phyloP scores from a whole-genome alignment of 23 tunicate genomes.

The Trididemnum nubilum region DNA sequence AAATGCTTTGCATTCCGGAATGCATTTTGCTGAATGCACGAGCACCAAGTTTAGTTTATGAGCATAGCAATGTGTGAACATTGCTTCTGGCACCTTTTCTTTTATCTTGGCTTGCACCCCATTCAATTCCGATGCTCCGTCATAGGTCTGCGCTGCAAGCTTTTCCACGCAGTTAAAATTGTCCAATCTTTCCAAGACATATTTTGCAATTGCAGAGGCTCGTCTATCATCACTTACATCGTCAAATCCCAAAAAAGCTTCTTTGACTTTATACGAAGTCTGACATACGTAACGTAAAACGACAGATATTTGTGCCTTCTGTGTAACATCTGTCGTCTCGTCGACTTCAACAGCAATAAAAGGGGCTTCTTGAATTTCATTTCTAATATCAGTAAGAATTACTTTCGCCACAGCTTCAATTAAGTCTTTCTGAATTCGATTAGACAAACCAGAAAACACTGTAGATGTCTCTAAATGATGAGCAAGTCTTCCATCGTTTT shows the following conservation, averaged over 20 bases:
- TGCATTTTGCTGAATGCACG: too few relatives aligned
- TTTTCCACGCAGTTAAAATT: constrained; percentile 25
- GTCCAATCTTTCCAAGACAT: neutral
- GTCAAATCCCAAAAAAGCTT: too few relatives aligned
- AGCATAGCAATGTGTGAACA: too few relatives aligned
- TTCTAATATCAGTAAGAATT: constrained; percentile 14
- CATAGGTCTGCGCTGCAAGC: constrained; percentile 30
- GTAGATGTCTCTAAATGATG: too few relatives aligned
- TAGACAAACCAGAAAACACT: too few relatives aligned
- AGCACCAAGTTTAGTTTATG: too few relatives aligned
- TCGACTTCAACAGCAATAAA: constrained; percentile 27
- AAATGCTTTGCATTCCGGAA: too few relatives aligned
- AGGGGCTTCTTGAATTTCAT: constrained; percentile 15
- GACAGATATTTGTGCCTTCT: neutral
- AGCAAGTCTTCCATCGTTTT: too few relatives aligned
- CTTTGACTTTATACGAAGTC: constrained; percentile 23
- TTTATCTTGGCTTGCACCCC: too few relatives aligned
- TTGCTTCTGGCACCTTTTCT: too few relatives aligned
- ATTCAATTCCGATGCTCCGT: too few relatives aligned
- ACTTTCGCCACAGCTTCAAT: constrained; percentile 11
- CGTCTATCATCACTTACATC: too few relatives aligned
- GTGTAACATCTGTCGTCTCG: constrained; percentile 35
- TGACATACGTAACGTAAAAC: constrained; percentile 11
- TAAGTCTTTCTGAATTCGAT: constrained; percentile 20
- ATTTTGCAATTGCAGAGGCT: constrained; percentile 22